Evolutionary conservation across 2,888 invertebrate genomes (phyloP).

Genomic region (Drosophila paramelanica): DNA sequence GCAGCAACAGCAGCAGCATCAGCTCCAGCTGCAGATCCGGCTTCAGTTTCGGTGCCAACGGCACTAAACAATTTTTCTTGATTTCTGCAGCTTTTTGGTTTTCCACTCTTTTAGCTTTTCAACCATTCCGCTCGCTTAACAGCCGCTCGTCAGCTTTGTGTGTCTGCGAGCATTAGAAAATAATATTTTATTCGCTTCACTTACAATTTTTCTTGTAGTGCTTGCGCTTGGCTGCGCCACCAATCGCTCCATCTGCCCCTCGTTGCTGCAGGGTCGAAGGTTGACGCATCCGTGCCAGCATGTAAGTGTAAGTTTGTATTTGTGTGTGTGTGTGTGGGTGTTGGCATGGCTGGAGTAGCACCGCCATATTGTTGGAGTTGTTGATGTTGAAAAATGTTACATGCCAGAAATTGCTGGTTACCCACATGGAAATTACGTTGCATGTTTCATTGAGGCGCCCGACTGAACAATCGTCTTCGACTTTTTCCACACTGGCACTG

Average conservation of each 20-base stretch:
- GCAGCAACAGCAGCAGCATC: slow-evolving; percentile 4
- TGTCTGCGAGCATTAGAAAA: slow-evolving; percentile 76
- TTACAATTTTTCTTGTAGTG: slow-evolving; percentile 80
- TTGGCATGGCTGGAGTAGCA: slow-evolving; percentile 24
- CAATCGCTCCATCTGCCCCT: slow-evolving; percentile 9
- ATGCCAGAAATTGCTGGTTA: slow-evolving; percentile 82
- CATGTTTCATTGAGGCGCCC: slow-evolving; percentile 71
- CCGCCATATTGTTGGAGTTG: slow-evolving; percentile 79
- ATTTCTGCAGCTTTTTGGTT: slow-evolving; percentile 63
- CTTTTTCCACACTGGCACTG: slow-evolving; percentile 21
- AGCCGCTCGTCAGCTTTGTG: slow-evolving; percentile 30
- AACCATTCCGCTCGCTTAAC: slow-evolving; percentile 38
- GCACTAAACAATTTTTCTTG: slow-evolving; percentile 76
- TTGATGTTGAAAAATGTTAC: slow-evolving; percentile 81
- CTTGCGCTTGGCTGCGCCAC: slow-evolving; percentile 63
- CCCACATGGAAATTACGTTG: slow-evolving; percentile 82
- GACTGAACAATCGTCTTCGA: slow-evolving; percentile 31
- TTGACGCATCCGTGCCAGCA: slow-evolving; percentile 12
- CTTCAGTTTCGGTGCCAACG: slow-evolving; percentile 9
- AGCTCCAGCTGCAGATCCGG: slow-evolving; percentile 6
- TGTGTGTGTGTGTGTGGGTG: slow-evolving; percentile 13
- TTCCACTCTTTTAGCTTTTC: slow-evolving; percentile 30
- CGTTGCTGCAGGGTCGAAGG: slow-evolving; percentile 8
- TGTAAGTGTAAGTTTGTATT: slow-evolving; percentile 3
- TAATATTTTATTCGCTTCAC: slow-evolving; percentile 82